A percentile compares a stretch with the other conserved stretches of the same genome.
Conservation (phyloP, 2,888 invertebrate genomes). For the Colostygia pectinataria region DNA sequence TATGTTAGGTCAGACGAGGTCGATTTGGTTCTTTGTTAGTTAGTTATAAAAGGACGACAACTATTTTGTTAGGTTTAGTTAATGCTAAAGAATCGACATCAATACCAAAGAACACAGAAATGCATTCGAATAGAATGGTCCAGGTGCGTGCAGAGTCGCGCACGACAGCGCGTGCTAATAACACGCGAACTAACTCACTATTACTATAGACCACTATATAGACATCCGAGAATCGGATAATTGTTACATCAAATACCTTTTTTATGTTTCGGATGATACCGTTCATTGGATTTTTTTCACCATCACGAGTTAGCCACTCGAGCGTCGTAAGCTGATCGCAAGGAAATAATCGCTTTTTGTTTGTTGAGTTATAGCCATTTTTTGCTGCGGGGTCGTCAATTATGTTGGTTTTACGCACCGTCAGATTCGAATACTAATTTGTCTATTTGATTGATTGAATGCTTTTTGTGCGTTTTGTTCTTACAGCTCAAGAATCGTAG, state of each 20-base stretch:
- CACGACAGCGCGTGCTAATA: conserved; percentile 42
- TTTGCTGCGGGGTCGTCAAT: conserved; percentile 22
- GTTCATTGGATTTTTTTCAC: conserved; percentile 22
- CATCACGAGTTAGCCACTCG: conserved; percentile 20
- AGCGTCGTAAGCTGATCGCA: conserved; percentile 19
- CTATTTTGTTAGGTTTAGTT: too few relatives aligned
- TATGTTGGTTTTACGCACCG: conserved; percentile 26
- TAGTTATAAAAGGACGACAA: too few relatives aligned
- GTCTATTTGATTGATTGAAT: conserved; percentile 13
- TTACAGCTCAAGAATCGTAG: conserved; percentile 2
- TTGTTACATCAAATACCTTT: conserved; percentile 46
- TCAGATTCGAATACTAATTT: conserved; percentile 21
- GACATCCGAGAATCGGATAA: conserved; percentile 40
- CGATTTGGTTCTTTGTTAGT: too few relatives aligned
- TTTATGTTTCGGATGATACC: conserved; percentile 30
- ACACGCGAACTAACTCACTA: conserved; percentile 37
- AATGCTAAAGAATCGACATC: too few relatives aligned
- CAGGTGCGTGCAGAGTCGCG: conserved; percentile 39
- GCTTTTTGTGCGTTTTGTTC: conserved; percentile 3
- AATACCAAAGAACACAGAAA: conserved; percentile 24
- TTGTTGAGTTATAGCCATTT: conserved; percentile 9
- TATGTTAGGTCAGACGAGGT: too few relatives aligned
- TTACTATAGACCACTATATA: conserved; percentile 37
- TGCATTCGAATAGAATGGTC: conserved; percentile 25
- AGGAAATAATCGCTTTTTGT: conserved; percentile 25